Evolutionary conservation across 1,140 invertebrate species (phyloP).

Genomic region (Odontomachus brunneus): DNA sequence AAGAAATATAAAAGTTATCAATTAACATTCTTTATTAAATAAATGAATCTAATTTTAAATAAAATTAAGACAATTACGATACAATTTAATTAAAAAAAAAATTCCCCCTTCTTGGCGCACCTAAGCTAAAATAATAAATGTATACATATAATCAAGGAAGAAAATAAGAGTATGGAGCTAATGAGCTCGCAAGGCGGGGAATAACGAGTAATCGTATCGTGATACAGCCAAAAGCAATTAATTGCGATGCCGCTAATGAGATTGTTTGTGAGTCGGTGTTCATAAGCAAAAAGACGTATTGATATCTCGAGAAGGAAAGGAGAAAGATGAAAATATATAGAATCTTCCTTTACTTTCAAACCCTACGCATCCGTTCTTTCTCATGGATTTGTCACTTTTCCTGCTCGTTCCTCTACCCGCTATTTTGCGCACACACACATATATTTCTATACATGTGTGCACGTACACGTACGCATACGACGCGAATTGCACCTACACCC

Average conservation of each 20-base stretch:
- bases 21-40: too few species aligned
- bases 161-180: neutral
- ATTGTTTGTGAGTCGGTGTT: neutral
- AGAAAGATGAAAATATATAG: too few species aligned
- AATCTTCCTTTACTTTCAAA: too few species aligned
- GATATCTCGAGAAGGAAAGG: slow-evolving; percentile 4
- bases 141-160: too few species aligned
- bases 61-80: too few species aligned
- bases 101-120: too few species aligned
- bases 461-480: neutral
- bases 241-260: slow-evolving; percentile 59
- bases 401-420: neutral
- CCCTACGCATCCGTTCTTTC: neutral
- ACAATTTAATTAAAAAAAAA: too few species aligned
- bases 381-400: neutral
- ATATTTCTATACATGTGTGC: neutral
- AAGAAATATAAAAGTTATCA: too few species aligned
- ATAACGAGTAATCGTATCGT: neutral
- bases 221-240: slow-evolving; percentile 15
- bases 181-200: neutral
- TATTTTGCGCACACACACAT: neutral
- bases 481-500: slow-evolving; percentile 15
- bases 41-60: too few species aligned
- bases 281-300: too few species aligned
- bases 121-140: too few species aligned